Evolutionary conservation across 1,140 invertebrate genomes (phyloP), one percentile per base, ranked within the genome.

Genomic region (Neoseiulus cucumeris): DNA sequence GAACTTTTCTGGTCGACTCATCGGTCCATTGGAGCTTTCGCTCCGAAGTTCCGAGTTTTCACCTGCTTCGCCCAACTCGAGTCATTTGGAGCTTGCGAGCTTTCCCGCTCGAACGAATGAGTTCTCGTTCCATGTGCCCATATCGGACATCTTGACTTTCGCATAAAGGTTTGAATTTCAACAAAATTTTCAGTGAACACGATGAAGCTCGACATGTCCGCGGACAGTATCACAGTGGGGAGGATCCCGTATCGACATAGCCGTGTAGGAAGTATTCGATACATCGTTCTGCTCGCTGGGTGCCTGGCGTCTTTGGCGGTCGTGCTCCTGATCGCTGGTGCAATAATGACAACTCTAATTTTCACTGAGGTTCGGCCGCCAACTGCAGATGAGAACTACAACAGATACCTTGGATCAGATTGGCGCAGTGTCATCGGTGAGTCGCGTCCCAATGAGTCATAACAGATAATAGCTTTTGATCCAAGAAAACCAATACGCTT

Each of bases 321-420:
- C 9, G 39, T 66, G 30, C 67, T 72, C 45, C 65, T 72, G 22
- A 64, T 72, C 2, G 67, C 64, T 1, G 71, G 71, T 5, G 70
- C 71, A 6, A 69, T 72, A 22, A 55, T 71, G 7, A 68, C 69
- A 5, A 71, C 70, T 1, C 67, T 71, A 20, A 70, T 71, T 5
- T 72, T 65, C 44, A 72, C 71, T 1, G 70, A 72, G 51, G 69
- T 72, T 20, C 69, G 70, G 0, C 71, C 71, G 65, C 72, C 72
- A 22, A 41, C 69, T 12, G 70, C 68, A 44, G 71, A 72, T 64
- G 69, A 70, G 59, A 72, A 72, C 41, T 72, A 72, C 65, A 66
- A 72, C 17, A 39, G 71, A 29, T 72, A 71, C 67, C 66, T 70
- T 22, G 69, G 71, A 2, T 65, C 71, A 0, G 69, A 72, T 47